Evolutionary conservation across 23 tunicate genomes (phyloP), one percentile per base, ranked within the genome.

Genomic region (Pegea sp.): DNA sequence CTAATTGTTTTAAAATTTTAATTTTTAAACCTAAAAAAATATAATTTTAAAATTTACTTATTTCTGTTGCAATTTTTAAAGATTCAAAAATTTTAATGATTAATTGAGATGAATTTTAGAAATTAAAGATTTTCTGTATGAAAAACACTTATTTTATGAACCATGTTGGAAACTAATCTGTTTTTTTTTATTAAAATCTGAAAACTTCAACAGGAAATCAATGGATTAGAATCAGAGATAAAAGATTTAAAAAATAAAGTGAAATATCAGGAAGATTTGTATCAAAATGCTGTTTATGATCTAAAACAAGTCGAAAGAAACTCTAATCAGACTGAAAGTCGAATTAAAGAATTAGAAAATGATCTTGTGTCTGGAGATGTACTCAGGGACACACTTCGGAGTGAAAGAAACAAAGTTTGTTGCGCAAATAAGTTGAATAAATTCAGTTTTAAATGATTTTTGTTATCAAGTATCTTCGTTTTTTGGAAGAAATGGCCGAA

Each of bases 311-410:
- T 75, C 44, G 96, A 87, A 50, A 44, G 62, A 6, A 70, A 51
- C 43, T 66, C 56, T 19, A 48, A 32, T 30, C 78, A 76, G 27
- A 48, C 67, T 5, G 79, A 87, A 19, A 53, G 23, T 42, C 63
- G 64, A 32, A 57, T 87, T 25, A 64, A 55, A 43, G 73, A 76
- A 29, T 57, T 87, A 33, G 96, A 87, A 34, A 58, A 56, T 24
- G 89, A 87, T 29, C 64, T 87, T 3, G 78, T 77, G 0, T 56
- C 96, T 7, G 81, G 70, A n/a, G 81, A 84, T 59, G 81, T 84
- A 31, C 62, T 84, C 28, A 33, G 81, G 28, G 95, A 84, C 30
- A 74, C 76, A 1, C 52, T 84, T 25, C 56, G 95, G 42, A 84
- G 55, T 56, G 95, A 84, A 24, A 84, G 70, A 59, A 54, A 70